Conservation (phyloP, 2,797 vertebrate genomes). For the Danio albolineatus region DNA sequence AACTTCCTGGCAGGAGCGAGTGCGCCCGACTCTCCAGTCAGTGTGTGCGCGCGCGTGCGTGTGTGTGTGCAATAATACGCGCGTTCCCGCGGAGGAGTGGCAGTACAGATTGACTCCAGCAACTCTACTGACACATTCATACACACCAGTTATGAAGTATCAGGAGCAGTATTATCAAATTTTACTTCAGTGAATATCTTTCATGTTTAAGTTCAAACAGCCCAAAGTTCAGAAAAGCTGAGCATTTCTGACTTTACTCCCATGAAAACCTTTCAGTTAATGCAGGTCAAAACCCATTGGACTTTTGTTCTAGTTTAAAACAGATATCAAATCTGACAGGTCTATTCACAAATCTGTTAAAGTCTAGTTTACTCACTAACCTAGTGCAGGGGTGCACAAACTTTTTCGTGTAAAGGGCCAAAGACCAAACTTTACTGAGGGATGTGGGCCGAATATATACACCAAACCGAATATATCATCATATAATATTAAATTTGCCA, state of each 20-base stretch:
- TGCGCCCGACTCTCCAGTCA: constrained; percentile 24
- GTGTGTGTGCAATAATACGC: constrained; percentile 68
- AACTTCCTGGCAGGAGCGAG: constrained; percentile 70
- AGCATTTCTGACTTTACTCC: background rate
- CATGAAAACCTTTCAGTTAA: too few species aligned
- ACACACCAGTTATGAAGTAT: background rate
- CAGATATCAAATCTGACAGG: too few species aligned
- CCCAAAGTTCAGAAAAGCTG: background rate
- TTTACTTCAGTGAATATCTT: background rate
- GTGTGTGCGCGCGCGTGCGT: constrained; percentile 61
- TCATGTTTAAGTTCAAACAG: background rate
- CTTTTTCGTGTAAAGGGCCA: too few species aligned
- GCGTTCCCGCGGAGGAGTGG: constrained; percentile 78
- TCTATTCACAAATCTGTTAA: too few species aligned
- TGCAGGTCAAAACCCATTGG: too few species aligned
- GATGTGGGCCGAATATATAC: too few species aligned
- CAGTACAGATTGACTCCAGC: constrained; percentile 52
- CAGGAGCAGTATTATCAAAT: background rate
- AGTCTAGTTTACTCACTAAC: too few species aligned
- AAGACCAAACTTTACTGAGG: too few species aligned
- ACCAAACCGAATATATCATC: too few species aligned
- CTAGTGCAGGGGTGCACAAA: too few species aligned
- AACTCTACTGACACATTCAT: background rate
- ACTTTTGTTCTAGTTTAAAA: too few species aligned
- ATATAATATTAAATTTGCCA: too few species aligned